Evolutionary conservation across 2,113 vertebrate genomes (phyloP), one percentile per base, ranked within the genome.

Genomic region (Amazona guildingii): DNA sequence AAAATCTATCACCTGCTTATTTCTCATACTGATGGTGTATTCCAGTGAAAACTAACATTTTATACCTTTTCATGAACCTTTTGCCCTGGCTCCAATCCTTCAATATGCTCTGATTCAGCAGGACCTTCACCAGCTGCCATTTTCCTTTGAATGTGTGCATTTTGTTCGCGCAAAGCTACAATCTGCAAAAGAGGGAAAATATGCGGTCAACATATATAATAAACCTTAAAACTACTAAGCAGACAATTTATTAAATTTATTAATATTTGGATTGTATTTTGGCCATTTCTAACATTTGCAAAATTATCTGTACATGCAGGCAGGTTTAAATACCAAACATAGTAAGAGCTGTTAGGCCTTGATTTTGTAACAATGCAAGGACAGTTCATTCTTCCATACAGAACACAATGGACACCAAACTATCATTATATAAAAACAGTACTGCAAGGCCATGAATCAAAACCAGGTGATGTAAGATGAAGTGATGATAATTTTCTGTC

Each of bases 101-200:
- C 99, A 94, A 99, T 98, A 39, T 99, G 96, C 88, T 99, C 99
- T 28, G 99, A 98, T 62, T 98, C 98, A 19, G 96, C 92, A 94
- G 97, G 93, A 28, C 97, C 99, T 20, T 99, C 99, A 72, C 99
- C 99, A 24, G 99, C 98, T 46, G 98, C 99, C 96, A 99, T 99
- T 98, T 99, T 99, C 93, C 99, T 99, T 97, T 99, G 99, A 95
- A 99, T 99, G 95, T 99, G 99, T 88, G 99, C 99, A 98, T 99
- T 99, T 98, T 99, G 99, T 96, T 99, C 99, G 82, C 99, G 98
- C 97, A 99, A 99, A 97, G 98, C 99, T 97, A 99, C 98, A 78
- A 99, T 99, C 99, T 99, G 98, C 29, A 97, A 97, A 93, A 97
- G 4, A 97, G 87, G 72, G 84, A 95, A 64, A 96, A 29, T 3